Conservation (phyloP, 2,797 vertebrate genomes). For the Thunnus albacares region DNA sequence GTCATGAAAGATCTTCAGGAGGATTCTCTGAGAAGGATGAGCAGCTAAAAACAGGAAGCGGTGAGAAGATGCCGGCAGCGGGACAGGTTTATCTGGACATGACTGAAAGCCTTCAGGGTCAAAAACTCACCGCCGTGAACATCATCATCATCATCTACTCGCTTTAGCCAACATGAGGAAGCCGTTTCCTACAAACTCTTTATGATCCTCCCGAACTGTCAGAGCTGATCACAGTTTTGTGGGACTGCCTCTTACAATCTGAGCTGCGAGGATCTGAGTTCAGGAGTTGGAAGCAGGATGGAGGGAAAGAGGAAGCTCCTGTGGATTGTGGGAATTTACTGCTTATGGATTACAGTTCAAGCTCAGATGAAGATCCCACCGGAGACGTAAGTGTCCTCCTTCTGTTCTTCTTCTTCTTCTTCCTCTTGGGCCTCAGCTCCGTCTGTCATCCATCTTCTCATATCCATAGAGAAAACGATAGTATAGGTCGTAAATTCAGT, state of each 20-base stretch:
- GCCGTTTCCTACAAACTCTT: conserved; percentile 47
- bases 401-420: conserved; percentile 70
- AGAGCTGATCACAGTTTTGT: conserved; percentile 27
- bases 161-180: conserved; percentile 70
- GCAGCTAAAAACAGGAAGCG: neutral
- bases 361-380: conserved; percentile 92
- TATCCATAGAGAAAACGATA: neutral
- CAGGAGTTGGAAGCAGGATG: conserved; percentile 52
- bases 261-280: neutral
- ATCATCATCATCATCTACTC: neutral
- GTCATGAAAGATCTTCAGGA: neutral
- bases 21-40: conserved; percentile 19
- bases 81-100: neutral
- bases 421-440: neutral
- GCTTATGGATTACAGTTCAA: conserved; percentile 75
- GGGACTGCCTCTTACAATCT: neutral
- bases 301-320: conserved; percentile 58
- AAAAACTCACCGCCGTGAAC: neutral
- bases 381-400: conserved; percentile 90
- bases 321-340: conserved; percentile 81
- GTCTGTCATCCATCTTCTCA: neutral
- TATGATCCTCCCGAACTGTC: conserved; percentile 26
- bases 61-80: conserved; percentile 41
- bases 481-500: too few species aligned
- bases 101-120: conserved; percentile 9